Evolutionary conservation across 2,113 vertebrate species (phyloP).

Genomic region (Rattus rattus): DNA sequence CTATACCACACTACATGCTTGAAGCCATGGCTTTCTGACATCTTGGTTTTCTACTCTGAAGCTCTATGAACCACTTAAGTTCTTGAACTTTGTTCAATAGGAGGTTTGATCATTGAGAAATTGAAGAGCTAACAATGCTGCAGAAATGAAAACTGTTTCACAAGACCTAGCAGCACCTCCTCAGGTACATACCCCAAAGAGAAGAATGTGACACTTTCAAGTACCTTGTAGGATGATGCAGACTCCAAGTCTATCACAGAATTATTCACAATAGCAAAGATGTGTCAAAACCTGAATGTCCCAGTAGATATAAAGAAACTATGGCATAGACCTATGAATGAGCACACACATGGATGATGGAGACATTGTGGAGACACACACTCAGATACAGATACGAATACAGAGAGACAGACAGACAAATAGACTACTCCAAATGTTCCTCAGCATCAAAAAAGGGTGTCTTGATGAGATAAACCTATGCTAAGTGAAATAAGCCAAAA

Average conservation of each 20-base stretch:
- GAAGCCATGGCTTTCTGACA: background rate
- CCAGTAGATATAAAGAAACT: background rate
- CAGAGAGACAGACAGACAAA: background rate
- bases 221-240: background rate
- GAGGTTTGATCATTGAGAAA: constrained; percentile 3
- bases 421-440: background rate
- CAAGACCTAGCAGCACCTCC: background rate
- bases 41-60: background rate
- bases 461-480: background rate
- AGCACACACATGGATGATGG: background rate
- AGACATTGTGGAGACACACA: too few species aligned
- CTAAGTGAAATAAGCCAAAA: constrained; percentile 1
- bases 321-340: background rate
- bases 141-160: background rate
- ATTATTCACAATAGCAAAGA: background rate
- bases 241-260: background rate
- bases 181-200: background rate
- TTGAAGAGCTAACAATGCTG: background rate
- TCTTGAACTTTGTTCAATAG: background rate
- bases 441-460: background rate
- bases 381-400: too few species aligned
- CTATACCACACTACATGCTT: background rate
- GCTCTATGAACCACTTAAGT: background rate
- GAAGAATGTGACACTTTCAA: background rate
- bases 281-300: background rate